phyloP scores from a whole-genome alignment of 2,888 invertebrate species.

The Drosophila eohydei region DNA sequence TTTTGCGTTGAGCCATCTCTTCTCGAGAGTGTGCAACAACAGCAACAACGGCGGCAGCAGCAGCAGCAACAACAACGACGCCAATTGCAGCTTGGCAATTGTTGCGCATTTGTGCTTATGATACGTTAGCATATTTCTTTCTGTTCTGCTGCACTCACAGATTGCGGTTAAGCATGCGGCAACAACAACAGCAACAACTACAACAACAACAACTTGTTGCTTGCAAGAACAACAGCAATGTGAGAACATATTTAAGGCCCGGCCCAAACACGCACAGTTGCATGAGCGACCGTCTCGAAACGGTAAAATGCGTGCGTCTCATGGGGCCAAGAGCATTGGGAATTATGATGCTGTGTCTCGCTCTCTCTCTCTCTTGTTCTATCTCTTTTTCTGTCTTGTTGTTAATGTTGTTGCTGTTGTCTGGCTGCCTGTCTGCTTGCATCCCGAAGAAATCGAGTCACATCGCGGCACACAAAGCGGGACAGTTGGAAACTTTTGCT shows the following conservation, averaged over 20 bases:
- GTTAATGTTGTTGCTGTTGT: background rate
- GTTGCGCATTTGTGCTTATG: conserved; percentile 59
- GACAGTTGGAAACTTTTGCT: conserved; percentile 68
- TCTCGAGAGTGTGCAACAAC: conserved; percentile 34
- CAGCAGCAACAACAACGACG: conserved; percentile 12
- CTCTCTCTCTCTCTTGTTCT: background rate
- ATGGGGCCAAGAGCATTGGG: conserved; percentile 38
- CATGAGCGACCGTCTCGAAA: conserved; percentile 46
- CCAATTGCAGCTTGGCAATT: conserved; percentile 37
- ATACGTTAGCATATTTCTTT: conserved; percentile 55
- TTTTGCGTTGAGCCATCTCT: conserved; percentile 29
- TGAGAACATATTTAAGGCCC: conserved; percentile 52
- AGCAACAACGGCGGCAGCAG: conserved; percentile 20
- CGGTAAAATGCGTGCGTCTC: conserved; percentile 75
- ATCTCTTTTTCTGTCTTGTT: background rate
- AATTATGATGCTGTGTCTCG: conserved; percentile 11
- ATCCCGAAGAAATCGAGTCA: conserved; percentile 57
- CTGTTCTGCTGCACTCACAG: conserved; percentile 54
- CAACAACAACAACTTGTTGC: conserved; percentile 19
- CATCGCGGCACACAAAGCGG: conserved; percentile 34
- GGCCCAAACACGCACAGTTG: conserved; percentile 62
- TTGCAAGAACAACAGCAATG: conserved; percentile 30
- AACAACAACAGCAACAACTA: conserved; percentile 25
- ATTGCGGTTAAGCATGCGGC: conserved; percentile 66
- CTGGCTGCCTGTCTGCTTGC: conserved; percentile 17